phyloP scores from a whole-genome alignment of 2,888 invertebrate genomes.

The Agonum fuliginosum region DNA sequence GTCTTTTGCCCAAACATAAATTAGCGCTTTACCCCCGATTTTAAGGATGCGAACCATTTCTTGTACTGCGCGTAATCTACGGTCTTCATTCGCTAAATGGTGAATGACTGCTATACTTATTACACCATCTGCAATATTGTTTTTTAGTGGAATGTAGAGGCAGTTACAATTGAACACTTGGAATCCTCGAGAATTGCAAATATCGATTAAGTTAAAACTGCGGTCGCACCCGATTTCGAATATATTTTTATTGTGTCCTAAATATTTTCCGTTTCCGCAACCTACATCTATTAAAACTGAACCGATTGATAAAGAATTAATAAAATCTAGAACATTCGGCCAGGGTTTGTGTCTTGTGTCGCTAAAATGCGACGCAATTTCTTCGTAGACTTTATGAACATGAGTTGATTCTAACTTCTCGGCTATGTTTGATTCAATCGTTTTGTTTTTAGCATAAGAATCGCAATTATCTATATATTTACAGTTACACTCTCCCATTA shows the following conservation, averaged over 20 bases:
- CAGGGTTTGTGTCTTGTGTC: constrained; percentile 95
- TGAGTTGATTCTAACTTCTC: constrained; percentile 82
- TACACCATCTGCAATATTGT: constrained; percentile 83
- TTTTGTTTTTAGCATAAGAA: constrained; percentile 69
- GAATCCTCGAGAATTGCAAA: constrained; percentile 78
- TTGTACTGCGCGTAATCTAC: constrained; percentile 83
- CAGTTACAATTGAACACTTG: constrained; percentile 87
- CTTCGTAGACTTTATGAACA: constrained; percentile 93
- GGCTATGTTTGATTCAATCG: constrained; percentile 72
- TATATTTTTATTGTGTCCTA: constrained; percentile 78
- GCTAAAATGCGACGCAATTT: constrained; percentile 96
- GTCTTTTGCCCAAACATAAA: constrained; percentile 98
- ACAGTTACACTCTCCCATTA: constrained; percentile 79
- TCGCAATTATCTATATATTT: constrained; percentile 81
- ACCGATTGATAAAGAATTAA: constrained; percentile 79
- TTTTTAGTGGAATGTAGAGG: constrained; percentile 82
- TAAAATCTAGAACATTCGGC: constrained; percentile 91
- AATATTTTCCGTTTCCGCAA: constrained; percentile 99
- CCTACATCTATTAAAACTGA: constrained; percentile 92
- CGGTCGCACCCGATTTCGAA: constrained; percentile 88
- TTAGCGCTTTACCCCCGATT: constrained; percentile 84
- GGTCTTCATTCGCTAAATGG: constrained; percentile 88
- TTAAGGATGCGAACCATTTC: constrained; percentile 86
- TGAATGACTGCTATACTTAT: constrained; percentile 98
- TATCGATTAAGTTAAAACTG: constrained; percentile 79